phyloP scores from a whole-genome alignment of 2,797 vertebrate genomes.

The Chloroceryle amazona region DNA sequence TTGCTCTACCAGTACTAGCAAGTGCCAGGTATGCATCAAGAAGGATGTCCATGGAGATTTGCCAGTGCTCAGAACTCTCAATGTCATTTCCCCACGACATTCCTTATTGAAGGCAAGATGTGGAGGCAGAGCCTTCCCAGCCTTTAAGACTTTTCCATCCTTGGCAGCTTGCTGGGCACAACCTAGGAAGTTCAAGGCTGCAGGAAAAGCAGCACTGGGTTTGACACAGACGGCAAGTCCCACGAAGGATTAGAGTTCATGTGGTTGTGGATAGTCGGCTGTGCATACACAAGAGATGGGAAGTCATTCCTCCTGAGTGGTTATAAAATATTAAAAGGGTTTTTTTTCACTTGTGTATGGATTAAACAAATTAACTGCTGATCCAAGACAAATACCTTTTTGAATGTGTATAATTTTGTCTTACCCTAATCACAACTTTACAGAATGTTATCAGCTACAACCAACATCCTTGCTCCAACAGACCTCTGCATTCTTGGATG shows the following conservation, averaged over 20 bases:
- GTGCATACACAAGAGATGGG: background rate
- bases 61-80: background rate
- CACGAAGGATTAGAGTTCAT: background rate
- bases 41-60: background rate
- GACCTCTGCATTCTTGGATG: background rate
- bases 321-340: background rate
- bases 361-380: background rate
- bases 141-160: background rate
- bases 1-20: background rate
- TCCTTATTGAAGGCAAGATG: background rate
- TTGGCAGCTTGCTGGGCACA: background rate
- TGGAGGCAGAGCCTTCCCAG: background rate
- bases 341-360: background rate
- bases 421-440: background rate
- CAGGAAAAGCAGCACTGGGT: background rate
- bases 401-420: background rate
- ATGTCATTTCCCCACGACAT: background rate
- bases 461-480: background rate
- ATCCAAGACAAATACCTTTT: background rate
- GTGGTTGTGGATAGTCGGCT: background rate
- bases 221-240: background rate
- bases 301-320: background rate
- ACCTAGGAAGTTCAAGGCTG: background rate
- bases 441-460: background rate
- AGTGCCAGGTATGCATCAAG: background rate